Evolutionary conservation across 2,113 vertebrate genomes (phyloP).

Genomic region (Aphelocoma coerulescens): DNA sequence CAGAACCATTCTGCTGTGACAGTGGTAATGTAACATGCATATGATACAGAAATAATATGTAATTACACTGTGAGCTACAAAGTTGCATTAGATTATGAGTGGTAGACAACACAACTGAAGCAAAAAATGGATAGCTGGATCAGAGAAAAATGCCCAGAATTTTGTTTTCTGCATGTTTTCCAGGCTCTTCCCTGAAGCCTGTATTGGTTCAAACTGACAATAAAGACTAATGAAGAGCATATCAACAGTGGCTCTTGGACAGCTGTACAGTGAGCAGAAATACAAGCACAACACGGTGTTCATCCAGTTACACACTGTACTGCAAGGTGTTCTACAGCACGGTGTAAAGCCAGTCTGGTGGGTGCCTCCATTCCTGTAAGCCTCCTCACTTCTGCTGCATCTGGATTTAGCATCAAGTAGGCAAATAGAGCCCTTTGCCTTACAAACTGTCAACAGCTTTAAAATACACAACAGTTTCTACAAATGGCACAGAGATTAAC

Average conservation of each 20-base stretch:
- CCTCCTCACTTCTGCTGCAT: background rate
- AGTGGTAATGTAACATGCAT: background rate
- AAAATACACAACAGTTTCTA: background rate
- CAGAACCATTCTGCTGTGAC: background rate
- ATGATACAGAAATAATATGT: background rate
- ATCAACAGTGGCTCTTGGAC: background rate
- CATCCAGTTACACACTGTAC: background rate
- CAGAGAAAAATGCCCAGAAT: background rate
- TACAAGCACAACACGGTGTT: rapidly evolving
- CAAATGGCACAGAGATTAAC: background rate
- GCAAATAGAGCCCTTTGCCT: background rate
- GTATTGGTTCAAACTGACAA: background rate
- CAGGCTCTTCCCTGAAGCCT: background rate
- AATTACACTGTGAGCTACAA: background rate
- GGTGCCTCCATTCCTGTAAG: background rate
- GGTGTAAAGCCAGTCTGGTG: background rate
- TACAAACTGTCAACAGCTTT: background rate
- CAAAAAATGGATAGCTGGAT: background rate
- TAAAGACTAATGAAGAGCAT: background rate
- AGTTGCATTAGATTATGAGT: background rate
- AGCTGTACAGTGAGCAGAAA: background rate
- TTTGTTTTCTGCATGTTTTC: background rate
- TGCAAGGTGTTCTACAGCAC: background rate
- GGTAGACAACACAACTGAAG: background rate
- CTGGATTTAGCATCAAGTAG: background rate